Conservation (phyloP, 2,113 vertebrate genomes). For the Sciurus niger region DNA sequence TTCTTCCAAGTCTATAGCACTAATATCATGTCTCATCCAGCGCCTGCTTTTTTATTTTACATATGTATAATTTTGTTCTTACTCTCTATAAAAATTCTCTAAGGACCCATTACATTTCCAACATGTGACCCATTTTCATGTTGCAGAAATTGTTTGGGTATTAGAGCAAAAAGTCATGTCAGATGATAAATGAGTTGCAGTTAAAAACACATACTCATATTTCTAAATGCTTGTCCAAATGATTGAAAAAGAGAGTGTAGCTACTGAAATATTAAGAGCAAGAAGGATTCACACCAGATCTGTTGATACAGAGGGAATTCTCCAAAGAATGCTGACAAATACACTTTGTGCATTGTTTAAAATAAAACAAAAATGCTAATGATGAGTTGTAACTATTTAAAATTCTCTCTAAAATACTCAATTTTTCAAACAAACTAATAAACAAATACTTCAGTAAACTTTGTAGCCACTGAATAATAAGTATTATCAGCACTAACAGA, state of each 20-base stretch:
- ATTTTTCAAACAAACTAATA: neutral
- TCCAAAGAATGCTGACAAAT: neutral
- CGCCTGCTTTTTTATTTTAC: neutral
- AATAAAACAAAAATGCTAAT: conserved; percentile 26
- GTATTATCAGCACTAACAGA: neutral
- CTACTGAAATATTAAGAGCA: neutral
- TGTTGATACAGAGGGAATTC: neutral
- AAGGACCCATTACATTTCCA: conserved; percentile 24
- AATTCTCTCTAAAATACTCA: neutral
- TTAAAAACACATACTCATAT: conserved; percentile 52
- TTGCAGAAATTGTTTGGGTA: neutral
- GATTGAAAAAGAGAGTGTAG: neutral
- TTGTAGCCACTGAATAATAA: neutral
- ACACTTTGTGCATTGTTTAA: neutral
- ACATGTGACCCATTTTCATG: neutral
- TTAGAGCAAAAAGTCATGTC: conserved; percentile 1
- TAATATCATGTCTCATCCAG: neutral
- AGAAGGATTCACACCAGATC: neutral
- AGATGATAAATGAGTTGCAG: conserved; percentile 10
- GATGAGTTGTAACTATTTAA: neutral
- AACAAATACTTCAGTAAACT: neutral
- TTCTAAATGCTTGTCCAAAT: conserved; percentile 16
- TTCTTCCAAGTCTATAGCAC: neutral
- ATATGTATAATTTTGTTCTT: neutral
- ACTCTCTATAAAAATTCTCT: neutral